Evolutionary conservation across 2,888 invertebrate genomes (phyloP).

Genomic region (Loripinus fragilis): DNA sequence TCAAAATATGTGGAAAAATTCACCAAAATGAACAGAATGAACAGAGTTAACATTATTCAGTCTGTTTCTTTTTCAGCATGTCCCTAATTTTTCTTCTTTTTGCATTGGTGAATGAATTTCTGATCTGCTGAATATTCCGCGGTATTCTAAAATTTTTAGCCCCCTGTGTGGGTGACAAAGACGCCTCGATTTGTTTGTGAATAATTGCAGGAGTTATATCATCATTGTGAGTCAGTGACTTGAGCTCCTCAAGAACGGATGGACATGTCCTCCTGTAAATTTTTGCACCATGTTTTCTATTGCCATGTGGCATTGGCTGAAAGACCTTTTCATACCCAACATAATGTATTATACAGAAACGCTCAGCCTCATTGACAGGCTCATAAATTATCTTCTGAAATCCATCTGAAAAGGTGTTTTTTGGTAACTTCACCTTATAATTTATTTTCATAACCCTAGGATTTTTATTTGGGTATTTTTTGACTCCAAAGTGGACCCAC

Average conservation of each 20-base stretch:
- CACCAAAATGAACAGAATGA: no score
- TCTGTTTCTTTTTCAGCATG: no score
- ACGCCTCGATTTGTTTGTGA: background rate
- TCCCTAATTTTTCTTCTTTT: background rate
- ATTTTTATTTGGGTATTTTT: background rate
- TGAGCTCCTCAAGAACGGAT: background rate
- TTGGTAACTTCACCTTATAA: slow-evolving; percentile 1
- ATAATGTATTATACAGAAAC: background rate
- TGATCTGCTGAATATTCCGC: background rate
- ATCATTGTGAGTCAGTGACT: background rate
- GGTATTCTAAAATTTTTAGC: background rate
- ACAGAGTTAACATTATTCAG: no score
- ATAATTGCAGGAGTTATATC: background rate
- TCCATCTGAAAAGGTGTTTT: background rate
- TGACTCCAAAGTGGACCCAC: background rate
- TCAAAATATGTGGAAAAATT: no score
- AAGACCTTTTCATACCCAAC: background rate
- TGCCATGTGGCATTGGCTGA: slow-evolving; percentile 5
- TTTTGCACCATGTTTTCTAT: slow-evolving; percentile 7
- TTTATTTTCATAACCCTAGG: background rate
- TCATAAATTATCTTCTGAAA: background rate
- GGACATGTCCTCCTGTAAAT: background rate
- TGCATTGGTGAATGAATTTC: background rate
- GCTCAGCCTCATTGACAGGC: background rate
- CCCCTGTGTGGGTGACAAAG: background rate